Conservation (phyloP, 2,797 vertebrate species). For the Eleutherodactylus coqui region DNA sequence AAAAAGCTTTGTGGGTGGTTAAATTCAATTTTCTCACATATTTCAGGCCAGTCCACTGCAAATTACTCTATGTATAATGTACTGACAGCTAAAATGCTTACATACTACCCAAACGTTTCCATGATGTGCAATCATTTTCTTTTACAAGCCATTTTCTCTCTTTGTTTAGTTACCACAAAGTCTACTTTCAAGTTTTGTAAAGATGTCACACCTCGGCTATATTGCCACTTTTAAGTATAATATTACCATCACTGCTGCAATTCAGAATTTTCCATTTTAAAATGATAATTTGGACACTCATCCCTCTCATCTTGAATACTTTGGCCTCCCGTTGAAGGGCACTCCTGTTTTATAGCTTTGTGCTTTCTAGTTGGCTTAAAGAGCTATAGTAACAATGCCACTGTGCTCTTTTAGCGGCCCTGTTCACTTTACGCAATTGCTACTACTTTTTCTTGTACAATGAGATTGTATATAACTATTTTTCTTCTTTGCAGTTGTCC, state of each 20-base stretch:
- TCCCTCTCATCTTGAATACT: background rate
- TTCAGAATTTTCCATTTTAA: background rate
- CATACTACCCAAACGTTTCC: background rate
- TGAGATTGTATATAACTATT: background rate
- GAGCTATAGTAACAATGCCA: background rate
- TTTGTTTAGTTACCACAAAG: background rate
- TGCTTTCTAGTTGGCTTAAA: background rate
- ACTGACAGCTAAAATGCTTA: conserved; percentile 20
- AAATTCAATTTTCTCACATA: conserved; percentile 45
- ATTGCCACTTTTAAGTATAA: background rate
- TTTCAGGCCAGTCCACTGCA: conserved; percentile 1
- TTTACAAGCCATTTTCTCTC: background rate
- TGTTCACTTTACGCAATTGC: background rate
- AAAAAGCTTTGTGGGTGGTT: conserved; percentile 44
- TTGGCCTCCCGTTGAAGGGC: background rate
- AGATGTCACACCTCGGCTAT: background rate
- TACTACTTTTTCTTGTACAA: background rate
- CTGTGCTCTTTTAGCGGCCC: background rate
- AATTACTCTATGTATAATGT: conserved; percentile 15
- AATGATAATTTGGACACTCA: background rate
- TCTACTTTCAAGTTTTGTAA: conserved; percentile 8
- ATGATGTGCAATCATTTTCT: background rate
- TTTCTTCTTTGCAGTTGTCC: background rate
- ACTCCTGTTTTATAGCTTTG: background rate
- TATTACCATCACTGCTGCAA: background rate